A percentile compares a stretch with the other conserved stretches of the same genome.
phyloP scores from a whole-genome alignment of 2,797 vertebrate species.

The Sphaeramia orbicularis region DNA sequence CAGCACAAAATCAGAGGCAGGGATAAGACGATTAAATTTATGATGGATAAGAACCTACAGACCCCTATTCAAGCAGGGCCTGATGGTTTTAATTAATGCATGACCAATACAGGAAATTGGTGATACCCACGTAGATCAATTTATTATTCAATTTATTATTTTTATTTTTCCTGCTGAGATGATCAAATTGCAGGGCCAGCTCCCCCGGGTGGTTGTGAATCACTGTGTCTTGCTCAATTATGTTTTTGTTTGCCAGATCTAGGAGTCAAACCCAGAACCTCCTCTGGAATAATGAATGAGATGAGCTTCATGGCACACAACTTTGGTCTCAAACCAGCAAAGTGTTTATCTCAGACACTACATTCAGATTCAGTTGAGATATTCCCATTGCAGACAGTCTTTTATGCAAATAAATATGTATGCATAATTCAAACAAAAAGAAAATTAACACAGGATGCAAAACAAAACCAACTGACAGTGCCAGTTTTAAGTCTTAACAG shows the following conservation, averaged over 20 bases:
- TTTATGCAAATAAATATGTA: not conserved
- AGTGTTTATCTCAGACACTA: not conserved
- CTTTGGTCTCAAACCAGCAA: not conserved
- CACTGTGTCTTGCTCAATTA: constrained; percentile 28
- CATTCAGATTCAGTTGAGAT: not conserved
- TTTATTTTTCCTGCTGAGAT: not conserved
- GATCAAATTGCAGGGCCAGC: constrained; percentile 1
- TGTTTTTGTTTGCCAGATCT: constrained; percentile 9
- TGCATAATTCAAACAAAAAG: no score
- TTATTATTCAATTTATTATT: no score
- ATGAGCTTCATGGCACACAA: not conserved
- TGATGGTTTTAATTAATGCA: not conserved
- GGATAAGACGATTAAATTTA: not conserved
- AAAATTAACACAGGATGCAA: not conserved
- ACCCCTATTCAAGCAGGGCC: not conserved
- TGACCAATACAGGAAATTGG: not conserved
- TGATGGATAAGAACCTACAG: not conserved
- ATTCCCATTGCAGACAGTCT: not conserved
- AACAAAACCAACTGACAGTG: not conserved
- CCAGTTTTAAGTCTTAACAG: constrained; percentile 2
- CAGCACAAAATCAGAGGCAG: not conserved
- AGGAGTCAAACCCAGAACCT: constrained; percentile 5
- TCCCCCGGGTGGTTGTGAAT: not conserved
- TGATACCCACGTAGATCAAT: not conserved
- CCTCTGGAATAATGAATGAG: not conserved